Evolutionary conservation across 2,888 invertebrate species (phyloP), one percentile per base, ranked within the genome.

Genomic region (Paralinhomoeus sp.): DNA sequence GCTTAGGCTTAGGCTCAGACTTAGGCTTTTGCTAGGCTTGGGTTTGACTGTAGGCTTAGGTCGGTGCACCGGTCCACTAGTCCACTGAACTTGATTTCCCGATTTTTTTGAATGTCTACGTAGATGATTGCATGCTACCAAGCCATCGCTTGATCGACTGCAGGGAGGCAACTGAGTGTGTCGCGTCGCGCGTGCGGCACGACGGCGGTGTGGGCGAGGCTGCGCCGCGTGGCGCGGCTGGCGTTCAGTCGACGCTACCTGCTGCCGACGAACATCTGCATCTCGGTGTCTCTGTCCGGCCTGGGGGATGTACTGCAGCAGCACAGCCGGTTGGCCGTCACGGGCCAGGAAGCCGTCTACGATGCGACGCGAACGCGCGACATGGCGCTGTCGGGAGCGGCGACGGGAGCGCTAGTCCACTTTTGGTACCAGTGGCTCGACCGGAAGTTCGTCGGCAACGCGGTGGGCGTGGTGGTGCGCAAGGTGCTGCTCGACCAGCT

Each of bases 351-450:
- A 40, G 46, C 75, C 73, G 69, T 73, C 76, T 55, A 57, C 57
- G 5, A 58, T 43, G 56, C 21, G 27, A 41, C 42, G 18, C 71
- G 85, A 47, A 78, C 80, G 1, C 61, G 64, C 20, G 75, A 81
- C 47, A 82, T 85, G 78, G 73, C 75, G 3, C 62, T 75, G 24
- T 76, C 80, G 12, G 85, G 84, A 2, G 65, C 75, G 40, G 72
- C 76, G 3, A 73, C 81, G 5, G 85, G 84, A 23, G 62, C 78
- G 12, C 67, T 81, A 24, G 78, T 79, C 56, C 87, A 87, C 61
- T 75, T 75, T 60, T 85, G 84, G 82, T 87, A 87, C 61, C 71
- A 72, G 45, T 68, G 73, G 49, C 65, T 87, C 45, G 85, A 85
- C 58, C 68, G 66, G 54, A 64, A 71, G 49, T 64, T 81, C 34